Conservation (phyloP, 2,113 vertebrate genomes). For the Triplophysa siluroides region DNA sequence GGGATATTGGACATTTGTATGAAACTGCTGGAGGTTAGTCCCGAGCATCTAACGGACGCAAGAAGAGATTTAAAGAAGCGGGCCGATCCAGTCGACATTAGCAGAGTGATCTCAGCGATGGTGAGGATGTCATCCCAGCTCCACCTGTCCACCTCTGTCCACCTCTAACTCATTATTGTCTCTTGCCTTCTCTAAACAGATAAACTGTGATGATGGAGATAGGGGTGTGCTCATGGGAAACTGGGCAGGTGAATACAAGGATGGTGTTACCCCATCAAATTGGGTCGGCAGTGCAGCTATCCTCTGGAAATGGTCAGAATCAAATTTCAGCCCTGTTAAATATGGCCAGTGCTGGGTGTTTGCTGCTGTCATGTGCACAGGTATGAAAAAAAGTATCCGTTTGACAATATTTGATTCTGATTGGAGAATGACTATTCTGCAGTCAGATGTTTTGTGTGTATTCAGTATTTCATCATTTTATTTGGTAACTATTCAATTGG, state of each 20-base stretch:
- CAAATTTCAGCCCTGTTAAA: constrained; percentile 42
- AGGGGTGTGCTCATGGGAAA: constrained; percentile 86
- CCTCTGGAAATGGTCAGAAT: constrained; percentile 79
- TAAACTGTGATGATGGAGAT: constrained; percentile 86
- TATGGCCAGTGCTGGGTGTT: constrained; percentile 98
- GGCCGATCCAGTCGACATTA: constrained; percentile 67
- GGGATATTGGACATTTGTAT: constrained; percentile 71
- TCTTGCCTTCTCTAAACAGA: constrained; percentile 65
- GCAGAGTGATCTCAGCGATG: constrained; percentile 76
- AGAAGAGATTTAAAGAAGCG: constrained; percentile 61
- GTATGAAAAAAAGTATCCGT: constrained; percentile 63
- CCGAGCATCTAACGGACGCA: constrained; percentile 59
- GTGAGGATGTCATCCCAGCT: constrained; percentile 56
- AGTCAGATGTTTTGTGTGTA: no score
- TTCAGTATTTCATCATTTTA: no score
- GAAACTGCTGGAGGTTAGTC: constrained; percentile 71
- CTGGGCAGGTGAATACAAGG: constrained; percentile 79
- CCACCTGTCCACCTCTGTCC: neutral
- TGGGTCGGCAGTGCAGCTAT: constrained; percentile 91
- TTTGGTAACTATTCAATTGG: no score
- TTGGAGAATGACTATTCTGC: neutral
- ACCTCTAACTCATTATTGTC: neutral
- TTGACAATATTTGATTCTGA: neutral
- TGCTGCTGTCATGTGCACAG: constrained; percentile 93
- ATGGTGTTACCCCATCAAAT: constrained; percentile 77